Evolutionary conservation across 1,140 invertebrate species (phyloP).

Genomic region (Trigoniulus corallinus): DNA sequence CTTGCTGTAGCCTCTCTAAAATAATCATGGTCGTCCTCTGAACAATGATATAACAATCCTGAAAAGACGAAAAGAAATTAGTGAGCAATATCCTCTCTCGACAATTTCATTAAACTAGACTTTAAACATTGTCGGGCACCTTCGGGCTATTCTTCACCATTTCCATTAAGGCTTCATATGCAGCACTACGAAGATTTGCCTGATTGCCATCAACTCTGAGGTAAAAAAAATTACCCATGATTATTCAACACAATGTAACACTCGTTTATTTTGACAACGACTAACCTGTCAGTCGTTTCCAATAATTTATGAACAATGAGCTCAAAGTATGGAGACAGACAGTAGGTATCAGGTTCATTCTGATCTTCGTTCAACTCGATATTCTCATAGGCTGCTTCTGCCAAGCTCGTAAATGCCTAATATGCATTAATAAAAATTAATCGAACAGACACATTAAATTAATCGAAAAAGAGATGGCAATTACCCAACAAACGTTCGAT

Average conservation of each 20-base stretch:
- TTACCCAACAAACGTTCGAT: constrained; percentile 92
- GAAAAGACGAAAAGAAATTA: constrained; percentile 12
- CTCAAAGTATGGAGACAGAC: constrained; percentile 83
- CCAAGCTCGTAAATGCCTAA: constrained; percentile 83
- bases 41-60: constrained; percentile 90
- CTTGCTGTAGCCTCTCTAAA: constrained; percentile 74
- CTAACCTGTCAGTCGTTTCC: constrained; percentile 81
- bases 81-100: not conserved
- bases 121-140: constrained; percentile 14
- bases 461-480: constrained; percentile 3
- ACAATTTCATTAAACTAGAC: no score
- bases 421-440: constrained; percentile 9
- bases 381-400: constrained; percentile 85
- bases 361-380: constrained; percentile 41
- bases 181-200: constrained; percentile 85
- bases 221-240: not conserved
- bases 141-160: constrained; percentile 98
- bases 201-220: constrained; percentile 34
- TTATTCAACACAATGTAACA: not conserved
- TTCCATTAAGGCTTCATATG: constrained; percentile 98
- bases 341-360: constrained; percentile 81
- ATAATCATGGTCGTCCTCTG: constrained; percentile 94
- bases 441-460: not conserved
- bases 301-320: constrained; percentile 78
- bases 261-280: no score